Conservation (phyloP, 2,113 vertebrate genomes). For the Ia io region DNA sequence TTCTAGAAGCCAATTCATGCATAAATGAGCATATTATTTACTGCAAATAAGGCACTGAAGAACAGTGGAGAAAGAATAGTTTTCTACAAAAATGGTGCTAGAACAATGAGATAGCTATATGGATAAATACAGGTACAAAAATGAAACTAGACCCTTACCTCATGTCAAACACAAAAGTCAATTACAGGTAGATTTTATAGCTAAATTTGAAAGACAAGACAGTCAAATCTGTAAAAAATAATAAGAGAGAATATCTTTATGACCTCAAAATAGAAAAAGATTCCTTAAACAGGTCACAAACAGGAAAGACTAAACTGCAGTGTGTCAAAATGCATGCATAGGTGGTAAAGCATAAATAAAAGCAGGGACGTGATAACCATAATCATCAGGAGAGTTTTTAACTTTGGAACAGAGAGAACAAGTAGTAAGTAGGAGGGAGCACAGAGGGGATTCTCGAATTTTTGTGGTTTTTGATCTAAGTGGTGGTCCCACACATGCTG, state of each 20-base stretch:
- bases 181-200: background rate
- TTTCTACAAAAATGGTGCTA: background rate
- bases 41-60: background rate
- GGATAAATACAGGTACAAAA: background rate
- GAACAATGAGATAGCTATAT: background rate
- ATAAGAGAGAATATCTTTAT: background rate
- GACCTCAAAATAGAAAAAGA: background rate
- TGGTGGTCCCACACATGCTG: background rate
- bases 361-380: background rate
- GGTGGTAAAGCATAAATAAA: background rate
- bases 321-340: background rate
- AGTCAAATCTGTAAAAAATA: background rate
- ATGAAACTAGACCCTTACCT: background rate
- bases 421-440: background rate
- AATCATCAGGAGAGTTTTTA: background rate
- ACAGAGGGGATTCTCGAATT: rapidly evolving
- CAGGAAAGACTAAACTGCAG: no score
- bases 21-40: background rate
- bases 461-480: background rate
- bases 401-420: background rate
- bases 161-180: background rate
- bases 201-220: background rate
- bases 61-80: background rate
- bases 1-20: background rate
- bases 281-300: background rate